These are phyloP conservation scores for Lampris megalopsis DNA, from an alignment of 2,113 vertebrate species.

Conservation along the genomic window DNA sequence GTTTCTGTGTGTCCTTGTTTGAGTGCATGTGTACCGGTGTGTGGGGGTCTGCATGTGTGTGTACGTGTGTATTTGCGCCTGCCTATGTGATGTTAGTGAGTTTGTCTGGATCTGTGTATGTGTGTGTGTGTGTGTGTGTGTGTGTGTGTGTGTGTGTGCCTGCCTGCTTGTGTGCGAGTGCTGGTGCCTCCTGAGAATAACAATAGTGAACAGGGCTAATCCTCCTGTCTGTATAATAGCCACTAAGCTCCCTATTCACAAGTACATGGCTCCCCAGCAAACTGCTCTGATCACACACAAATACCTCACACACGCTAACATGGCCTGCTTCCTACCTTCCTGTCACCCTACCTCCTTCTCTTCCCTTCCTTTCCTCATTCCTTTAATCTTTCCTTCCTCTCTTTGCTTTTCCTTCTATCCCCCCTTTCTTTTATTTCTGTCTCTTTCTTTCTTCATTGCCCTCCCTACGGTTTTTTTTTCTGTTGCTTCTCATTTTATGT, in stretches of 20 bases:
- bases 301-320: constrained; percentile 30
- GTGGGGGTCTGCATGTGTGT: neutral
- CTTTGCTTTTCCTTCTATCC: neutral
- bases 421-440: no score
- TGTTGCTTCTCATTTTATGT: no score
- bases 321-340: neutral
- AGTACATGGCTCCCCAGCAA: constrained; percentile 83
- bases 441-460: no score
- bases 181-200: constrained; percentile 79
- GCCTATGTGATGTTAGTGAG: neutral
- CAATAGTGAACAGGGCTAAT: constrained; percentile 87
- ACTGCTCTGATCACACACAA: constrained; percentile 80
- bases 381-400: neutral
- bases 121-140: neutral
- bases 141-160: neutral
- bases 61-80: neutral
- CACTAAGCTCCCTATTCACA: constrained; percentile 91
- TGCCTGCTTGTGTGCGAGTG: constrained; percentile 23
- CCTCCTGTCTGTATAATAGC: constrained; percentile 86
- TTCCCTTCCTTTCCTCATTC: neutral
- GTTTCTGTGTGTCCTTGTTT: neutral
- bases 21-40: neutral
- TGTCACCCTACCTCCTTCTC: neutral
- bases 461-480: no score
- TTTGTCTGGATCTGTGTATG: neutral